Evolutionary conservation across 2,113 vertebrate genomes (phyloP).

Genomic region (Lontra canadensis): DNA sequence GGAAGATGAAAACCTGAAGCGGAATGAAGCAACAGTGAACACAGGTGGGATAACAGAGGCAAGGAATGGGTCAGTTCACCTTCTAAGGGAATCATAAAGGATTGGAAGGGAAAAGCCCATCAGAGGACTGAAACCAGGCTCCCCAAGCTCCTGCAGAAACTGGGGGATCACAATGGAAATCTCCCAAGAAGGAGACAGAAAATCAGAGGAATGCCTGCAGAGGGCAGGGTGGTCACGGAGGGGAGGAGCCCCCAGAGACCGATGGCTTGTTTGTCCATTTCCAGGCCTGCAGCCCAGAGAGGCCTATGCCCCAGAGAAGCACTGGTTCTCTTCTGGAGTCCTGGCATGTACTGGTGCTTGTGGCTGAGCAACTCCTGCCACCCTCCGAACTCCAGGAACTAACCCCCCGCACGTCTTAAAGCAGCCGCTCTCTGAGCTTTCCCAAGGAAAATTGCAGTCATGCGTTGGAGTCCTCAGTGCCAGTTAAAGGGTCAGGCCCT

Average conservation of each 20-base stretch:
- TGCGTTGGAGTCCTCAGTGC: background rate
- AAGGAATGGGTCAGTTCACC: slow-evolving; percentile 19
- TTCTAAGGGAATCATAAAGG: slow-evolving; percentile 35
- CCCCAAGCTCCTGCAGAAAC: background rate
- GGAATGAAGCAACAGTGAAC: background rate
- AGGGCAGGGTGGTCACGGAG: background rate
- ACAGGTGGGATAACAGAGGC: background rate
- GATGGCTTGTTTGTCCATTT: background rate
- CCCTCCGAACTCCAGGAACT: background rate
- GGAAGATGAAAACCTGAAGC: background rate
- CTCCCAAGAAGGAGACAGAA: slow-evolving; percentile 24
- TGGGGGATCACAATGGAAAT: background rate
- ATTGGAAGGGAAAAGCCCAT: slow-evolving; percentile 64
- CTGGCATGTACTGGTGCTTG: background rate
- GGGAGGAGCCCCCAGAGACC: background rate
- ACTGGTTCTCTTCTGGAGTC: background rate
- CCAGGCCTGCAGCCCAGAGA: background rate
- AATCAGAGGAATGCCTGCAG: background rate
- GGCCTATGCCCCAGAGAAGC: background rate
- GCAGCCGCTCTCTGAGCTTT: slow-evolving; percentile 3
- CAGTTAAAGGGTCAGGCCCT: slow-evolving; percentile 63
- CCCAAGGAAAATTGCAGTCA: slow-evolving; percentile 57
- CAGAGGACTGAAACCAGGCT: slow-evolving; percentile 33
- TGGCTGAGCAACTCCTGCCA: background rate
- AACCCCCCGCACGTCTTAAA: accelerated